Percentiles rank a stretch among this genome's conserved stretches.
Evolutionary conservation across 2,113 vertebrate species (phyloP).

Genomic region (Monopterus albus): DNA sequence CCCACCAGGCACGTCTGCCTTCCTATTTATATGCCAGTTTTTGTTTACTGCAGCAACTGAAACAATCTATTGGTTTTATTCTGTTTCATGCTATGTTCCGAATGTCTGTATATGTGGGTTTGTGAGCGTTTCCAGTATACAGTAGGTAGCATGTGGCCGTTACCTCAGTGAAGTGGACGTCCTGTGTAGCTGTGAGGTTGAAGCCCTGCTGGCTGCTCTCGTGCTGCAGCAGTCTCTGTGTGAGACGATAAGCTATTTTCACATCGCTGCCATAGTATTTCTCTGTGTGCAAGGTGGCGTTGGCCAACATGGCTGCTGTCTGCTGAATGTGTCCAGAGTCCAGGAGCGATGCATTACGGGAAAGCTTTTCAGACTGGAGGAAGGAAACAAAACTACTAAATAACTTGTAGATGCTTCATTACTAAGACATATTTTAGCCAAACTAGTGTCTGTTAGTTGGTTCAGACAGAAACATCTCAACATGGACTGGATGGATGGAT

Average conservation of each 20-base stretch:
- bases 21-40: constrained; percentile 4
- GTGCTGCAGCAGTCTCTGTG: constrained; percentile 85
- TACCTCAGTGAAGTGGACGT: constrained; percentile 95
- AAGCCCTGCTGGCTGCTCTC: constrained; percentile 92
- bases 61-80: neutral
- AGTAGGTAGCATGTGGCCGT: neutral
- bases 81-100: neutral
- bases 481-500: too few relatives aligned
- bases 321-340: constrained; percentile 83
- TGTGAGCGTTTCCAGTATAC: neutral
- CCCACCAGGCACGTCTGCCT: neutral
- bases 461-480: too few relatives aligned
- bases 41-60: neutral
- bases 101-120: neutral
- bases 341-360: constrained; percentile 83
- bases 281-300: constrained; percentile 83
- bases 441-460: too few relatives aligned
- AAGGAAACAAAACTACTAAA: neutral
- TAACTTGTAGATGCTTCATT: neutral
- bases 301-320: constrained; percentile 84
- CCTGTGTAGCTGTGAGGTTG: constrained; percentile 91
- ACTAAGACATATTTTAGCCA: neutral
- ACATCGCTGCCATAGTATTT: constrained; percentile 91
- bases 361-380: constrained; percentile 85
- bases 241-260: constrained; percentile 88